These are phyloP conservation scores for Frankliniella intonsa DNA, from an alignment of 2,888 invertebrate species.

Conservation along the genomic window DNA sequence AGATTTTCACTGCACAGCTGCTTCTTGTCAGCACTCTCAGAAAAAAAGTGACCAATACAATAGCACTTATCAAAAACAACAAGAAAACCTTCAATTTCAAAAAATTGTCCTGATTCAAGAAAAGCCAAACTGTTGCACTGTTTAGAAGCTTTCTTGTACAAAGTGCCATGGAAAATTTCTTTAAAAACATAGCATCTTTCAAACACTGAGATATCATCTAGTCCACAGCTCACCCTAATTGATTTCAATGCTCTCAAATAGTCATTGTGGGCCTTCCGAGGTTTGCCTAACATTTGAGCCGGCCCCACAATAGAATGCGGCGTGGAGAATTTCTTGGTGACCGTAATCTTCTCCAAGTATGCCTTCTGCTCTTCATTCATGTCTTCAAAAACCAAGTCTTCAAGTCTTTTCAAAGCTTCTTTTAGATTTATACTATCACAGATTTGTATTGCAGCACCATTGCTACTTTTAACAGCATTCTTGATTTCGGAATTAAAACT, in stretches of 20 bases:
- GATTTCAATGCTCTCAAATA: neutral
- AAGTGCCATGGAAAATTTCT: neutral
- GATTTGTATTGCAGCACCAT: neutral
- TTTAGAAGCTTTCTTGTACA: neutral
- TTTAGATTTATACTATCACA: neutral
- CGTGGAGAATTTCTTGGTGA: neutral
- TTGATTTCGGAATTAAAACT: neutral
- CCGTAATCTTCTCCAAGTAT: neutral
- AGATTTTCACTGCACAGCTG: neutral
- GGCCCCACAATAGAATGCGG: neutral
- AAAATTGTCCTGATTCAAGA: neutral
- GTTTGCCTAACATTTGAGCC: neutral
- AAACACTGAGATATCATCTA: neutral
- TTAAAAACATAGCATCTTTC: neutral
- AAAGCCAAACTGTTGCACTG: neutral
- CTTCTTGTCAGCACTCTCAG: neutral
- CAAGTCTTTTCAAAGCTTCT: neutral
- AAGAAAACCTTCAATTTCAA: neutral
- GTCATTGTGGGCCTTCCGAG: neutral
- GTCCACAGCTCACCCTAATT: neutral
- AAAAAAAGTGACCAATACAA: neutral
- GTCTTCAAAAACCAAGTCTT: neutral
- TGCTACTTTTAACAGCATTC: neutral
- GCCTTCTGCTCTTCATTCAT: neutral
- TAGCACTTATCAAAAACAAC: neutral